Evolutionary conservation across 2,888 invertebrate genomes (phyloP), one percentile per base, ranked within the genome.

Genomic region (Taphrorychus bicolor): DNA sequence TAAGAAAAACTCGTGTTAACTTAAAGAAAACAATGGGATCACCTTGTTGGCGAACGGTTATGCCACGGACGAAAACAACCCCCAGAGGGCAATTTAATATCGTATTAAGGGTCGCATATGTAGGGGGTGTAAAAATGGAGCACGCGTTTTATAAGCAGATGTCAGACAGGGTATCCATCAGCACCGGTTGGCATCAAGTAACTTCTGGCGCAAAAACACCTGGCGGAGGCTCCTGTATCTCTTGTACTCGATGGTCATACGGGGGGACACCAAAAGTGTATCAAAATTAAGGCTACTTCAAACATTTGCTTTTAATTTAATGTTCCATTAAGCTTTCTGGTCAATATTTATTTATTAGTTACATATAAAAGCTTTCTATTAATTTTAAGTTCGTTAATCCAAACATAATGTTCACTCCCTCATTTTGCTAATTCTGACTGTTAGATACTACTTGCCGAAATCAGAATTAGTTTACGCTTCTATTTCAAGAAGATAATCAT

Each of bases 181-280:
- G 48, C 67, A 67, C 67, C 67, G 62, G 67, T 61, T 58, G 60
- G 66, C 60, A 59, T 67, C 67, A 62, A 67, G 65, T 59, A 65
- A 65, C 65, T 65, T 65, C 67, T 71, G 72, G 69, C 71, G 48
- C 64, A 70, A 67, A 72, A 72, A 71, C 74, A 74, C 72, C 74
- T 74, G 74, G 73, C 67, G 61, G 70, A 61, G 59, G 54, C 59
- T 51, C 51, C 14, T 45, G 32, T 32, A 32, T 32, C 32, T 32
- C 32, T 32, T 32, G 32, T 32, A 32, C 11, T 32, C 9, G 32
- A 11, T 32, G 32, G 32, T 32, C 32, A 32, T 32, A 32, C 32
- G 11, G 32, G 32, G 3, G 32, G 32, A 32, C 3, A 32, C 32
- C 11, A n/a, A 45, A 45, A 45, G 45, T 45, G 9, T 17, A 45